A percentile compares a stretch with the other conserved stretches of the same genome.
Conservation (phyloP, 2,113 vertebrate genomes). For the Dicaeum eximium region DNA sequence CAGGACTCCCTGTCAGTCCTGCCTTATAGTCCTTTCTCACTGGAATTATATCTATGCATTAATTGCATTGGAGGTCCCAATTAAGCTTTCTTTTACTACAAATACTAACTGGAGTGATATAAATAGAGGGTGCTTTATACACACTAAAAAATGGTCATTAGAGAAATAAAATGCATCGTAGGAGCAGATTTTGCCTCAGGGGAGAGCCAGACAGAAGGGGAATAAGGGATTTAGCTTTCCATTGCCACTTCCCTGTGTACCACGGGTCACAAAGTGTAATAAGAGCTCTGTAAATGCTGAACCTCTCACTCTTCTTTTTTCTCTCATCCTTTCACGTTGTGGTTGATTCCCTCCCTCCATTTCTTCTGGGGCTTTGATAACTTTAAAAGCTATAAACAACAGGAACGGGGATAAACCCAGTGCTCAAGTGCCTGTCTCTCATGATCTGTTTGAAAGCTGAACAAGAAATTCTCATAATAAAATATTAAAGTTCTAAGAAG, state of each 20-base stretch:
- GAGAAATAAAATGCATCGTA: background rate
- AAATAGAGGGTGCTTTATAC: slow-evolving; percentile 19
- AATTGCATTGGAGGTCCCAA: slow-evolving; percentile 31
- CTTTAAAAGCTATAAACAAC: background rate
- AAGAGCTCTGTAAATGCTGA: background rate
- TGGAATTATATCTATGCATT: slow-evolving; percentile 44
- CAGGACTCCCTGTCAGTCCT: slow-evolving; percentile 6
- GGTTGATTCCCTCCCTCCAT: background rate
- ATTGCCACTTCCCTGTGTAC: background rate
- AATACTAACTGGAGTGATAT: slow-evolving; percentile 8
- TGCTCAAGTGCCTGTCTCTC: background rate
- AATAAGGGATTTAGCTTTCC: background rate
- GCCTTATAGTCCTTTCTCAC: background rate
- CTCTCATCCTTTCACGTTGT: background rate
- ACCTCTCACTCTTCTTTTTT: background rate
- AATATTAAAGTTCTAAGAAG: slow-evolving; percentile 1
- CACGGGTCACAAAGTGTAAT: accelerated
- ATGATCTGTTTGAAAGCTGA: background rate
- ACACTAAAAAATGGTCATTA: background rate
- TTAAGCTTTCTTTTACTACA: slow-evolving; percentile 38
- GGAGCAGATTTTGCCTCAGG: background rate
- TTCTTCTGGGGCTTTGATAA: background rate
- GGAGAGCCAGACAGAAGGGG: background rate
- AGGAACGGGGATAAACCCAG: background rate
- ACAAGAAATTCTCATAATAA: background rate